phyloP scores from a whole-genome alignment of 2,113 vertebrate genomes.

The Lophius piscatorius region DNA sequence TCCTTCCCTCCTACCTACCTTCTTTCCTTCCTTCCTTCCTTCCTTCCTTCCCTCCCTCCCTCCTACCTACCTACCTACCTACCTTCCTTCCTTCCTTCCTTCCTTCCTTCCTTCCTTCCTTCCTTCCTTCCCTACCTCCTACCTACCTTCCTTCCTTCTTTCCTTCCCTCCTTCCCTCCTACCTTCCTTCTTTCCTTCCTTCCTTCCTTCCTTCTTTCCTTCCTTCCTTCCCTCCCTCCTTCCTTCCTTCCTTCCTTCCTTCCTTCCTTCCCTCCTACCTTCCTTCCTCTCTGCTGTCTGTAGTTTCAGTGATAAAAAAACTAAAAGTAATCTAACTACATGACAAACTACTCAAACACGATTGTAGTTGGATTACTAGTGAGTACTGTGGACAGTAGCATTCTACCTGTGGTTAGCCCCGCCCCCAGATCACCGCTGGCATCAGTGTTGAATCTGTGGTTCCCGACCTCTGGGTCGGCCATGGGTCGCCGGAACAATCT shows the following conservation, averaged over 20 bases:
- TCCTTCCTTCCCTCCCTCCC: neutral
- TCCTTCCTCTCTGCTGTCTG: neutral
- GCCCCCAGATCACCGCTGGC: too few relatives aligned
- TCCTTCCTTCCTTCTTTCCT: neutral
- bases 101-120: neutral
- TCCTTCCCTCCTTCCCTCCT: neutral
- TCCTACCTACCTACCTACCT: neutral
- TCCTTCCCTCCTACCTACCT: neutral
- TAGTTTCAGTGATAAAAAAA: too few relatives aligned
- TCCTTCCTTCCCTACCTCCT: neutral
- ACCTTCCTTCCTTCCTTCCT: neutral
- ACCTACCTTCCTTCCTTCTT: neutral
- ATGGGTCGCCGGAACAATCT: too few relatives aligned
- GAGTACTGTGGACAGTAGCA: too few relatives aligned
- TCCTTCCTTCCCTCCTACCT: constrained; percentile 4
- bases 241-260: neutral
- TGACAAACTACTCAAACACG: too few relatives aligned
- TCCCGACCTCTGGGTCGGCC: too few relatives aligned
- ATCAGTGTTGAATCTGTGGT: too few relatives aligned
- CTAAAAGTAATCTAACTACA: too few relatives aligned
- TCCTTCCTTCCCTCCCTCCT: neutral
- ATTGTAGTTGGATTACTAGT: too few relatives aligned
- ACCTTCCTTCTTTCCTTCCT: neutral
- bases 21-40: neutral
- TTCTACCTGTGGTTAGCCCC: too few relatives aligned